Evolutionary conservation across 2,797 vertebrate species (phyloP).

Genomic region (Syngnathus acus): DNA sequence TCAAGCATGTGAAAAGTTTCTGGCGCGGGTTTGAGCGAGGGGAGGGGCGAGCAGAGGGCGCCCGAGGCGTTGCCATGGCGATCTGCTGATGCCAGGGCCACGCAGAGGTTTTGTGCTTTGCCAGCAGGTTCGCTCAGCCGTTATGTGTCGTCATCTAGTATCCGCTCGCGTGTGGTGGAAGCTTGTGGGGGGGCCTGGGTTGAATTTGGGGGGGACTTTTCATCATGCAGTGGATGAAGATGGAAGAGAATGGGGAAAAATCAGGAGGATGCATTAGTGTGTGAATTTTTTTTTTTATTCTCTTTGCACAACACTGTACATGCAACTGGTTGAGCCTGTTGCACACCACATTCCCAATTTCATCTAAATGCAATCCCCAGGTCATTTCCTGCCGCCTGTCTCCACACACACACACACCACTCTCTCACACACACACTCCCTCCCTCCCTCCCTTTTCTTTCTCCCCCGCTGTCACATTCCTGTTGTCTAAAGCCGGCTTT

Average conservation of each 20-base stretch:
- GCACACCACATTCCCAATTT: constrained; percentile 46
- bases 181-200: constrained; percentile 1
- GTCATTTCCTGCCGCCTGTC: constrained; percentile 66
- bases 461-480: constrained; percentile 65
- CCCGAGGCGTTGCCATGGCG: constrained; percentile 19
- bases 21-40: background rate
- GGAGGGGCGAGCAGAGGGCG: background rate
- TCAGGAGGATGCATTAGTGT: constrained; percentile 22
- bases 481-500: constrained; percentile 54
- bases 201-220: constrained; percentile 38
- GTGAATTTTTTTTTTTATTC: background rate
- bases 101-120: constrained; percentile 25
- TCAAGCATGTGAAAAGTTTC: constrained; percentile 4
- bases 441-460: constrained; percentile 29
- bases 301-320: background rate
- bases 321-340: constrained; percentile 7
- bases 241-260: constrained; percentile 28
- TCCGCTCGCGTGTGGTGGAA: constrained; percentile 9
- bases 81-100: constrained; percentile 36
- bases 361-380: constrained; percentile 64
- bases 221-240: constrained; percentile 47
- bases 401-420: constrained; percentile 25
- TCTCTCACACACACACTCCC: constrained; percentile 20
- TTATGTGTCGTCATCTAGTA: constrained; percentile 22
- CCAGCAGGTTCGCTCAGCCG: constrained; percentile 43